Conservation (phyloP, 2,888 invertebrate species). For the Bombylius discolor region DNA sequence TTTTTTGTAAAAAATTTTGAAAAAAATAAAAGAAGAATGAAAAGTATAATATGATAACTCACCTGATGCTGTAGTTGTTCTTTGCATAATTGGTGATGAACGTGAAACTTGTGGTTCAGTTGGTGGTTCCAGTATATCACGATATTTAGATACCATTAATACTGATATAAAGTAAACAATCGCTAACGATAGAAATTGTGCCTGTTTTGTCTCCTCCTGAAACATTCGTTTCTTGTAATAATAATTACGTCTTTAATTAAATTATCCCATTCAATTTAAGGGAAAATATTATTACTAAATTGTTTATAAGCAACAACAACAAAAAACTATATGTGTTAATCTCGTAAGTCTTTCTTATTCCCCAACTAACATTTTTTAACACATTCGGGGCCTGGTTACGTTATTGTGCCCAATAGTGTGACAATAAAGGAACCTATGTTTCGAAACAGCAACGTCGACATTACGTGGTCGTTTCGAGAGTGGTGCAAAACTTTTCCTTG, state of each 20-base stretch:
- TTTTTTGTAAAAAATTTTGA: too few relatives aligned
- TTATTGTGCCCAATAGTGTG: too few relatives aligned
- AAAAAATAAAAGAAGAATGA: too few relatives aligned
- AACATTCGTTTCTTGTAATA: slow-evolving; percentile 25
- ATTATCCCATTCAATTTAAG: slow-evolving; percentile 11
- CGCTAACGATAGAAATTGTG: slow-evolving; percentile 96
- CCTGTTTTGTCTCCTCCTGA: slow-evolving; percentile 99
- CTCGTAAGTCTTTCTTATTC: not conserved
- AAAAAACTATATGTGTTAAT: not conserved
- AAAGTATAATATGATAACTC: slow-evolving; percentile 18
- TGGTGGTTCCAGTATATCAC: slow-evolving; percentile 95
- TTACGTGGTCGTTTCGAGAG: too few relatives aligned
- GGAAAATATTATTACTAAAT: not conserved
- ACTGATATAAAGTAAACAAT: slow-evolving; percentile 99
- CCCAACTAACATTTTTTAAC: too few relatives aligned
- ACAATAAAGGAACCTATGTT: too few relatives aligned
- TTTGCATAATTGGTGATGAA: slow-evolving; percentile 41
- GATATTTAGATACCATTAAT: slow-evolving; percentile 98
- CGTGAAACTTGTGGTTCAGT: slow-evolving; percentile 49
- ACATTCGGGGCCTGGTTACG: too few relatives aligned
- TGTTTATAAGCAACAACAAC: not conserved
- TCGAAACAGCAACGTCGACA: too few relatives aligned
- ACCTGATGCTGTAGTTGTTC: slow-evolving; percentile 35
- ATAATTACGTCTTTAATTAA: slow-evolving; percentile 9
- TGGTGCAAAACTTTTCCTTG: too few relatives aligned